Conservation (phyloP, 1,140 invertebrate genomes). For the Tetramorium simillimum region DNA sequence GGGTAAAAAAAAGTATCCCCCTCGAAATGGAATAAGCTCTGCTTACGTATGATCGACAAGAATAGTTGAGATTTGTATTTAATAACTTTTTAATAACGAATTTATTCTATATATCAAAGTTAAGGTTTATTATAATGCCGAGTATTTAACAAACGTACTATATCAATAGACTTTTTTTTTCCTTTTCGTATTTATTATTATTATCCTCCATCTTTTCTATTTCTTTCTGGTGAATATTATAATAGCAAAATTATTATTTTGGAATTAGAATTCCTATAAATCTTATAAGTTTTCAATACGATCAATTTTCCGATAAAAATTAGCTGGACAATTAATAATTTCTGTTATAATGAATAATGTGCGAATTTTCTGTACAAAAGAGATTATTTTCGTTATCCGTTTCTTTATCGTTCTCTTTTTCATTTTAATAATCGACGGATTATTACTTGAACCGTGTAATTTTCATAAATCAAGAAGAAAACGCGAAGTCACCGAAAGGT, state of each 20-base stretch:
- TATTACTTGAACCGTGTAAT: not conserved
- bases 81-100: not conserved
- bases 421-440: not conserved
- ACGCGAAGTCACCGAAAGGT: conserved; percentile 38
- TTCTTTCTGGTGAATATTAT: not conserved
- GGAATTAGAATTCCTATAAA: not conserved
- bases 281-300: not conserved
- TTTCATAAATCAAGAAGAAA: conserved; percentile 48
- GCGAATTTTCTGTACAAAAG: not conserved
- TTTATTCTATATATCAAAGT: not conserved
- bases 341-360: not conserved
- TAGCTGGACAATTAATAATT: not conserved
- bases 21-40: not conserved
- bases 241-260: not conserved
- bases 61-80: not conserved
- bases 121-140: not conserved
- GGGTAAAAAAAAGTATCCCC: not conserved
- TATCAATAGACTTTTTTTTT: not conserved
- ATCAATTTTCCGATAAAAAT: not conserved
- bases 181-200: not conserved
- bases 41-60: not conserved
- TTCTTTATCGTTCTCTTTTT: not conserved
- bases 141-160: not conserved
- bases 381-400: not conserved
- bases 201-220: not conserved